Evolutionary conservation across 2,797 vertebrate species (phyloP).

Genomic region (Clarias pachynema): DNA sequence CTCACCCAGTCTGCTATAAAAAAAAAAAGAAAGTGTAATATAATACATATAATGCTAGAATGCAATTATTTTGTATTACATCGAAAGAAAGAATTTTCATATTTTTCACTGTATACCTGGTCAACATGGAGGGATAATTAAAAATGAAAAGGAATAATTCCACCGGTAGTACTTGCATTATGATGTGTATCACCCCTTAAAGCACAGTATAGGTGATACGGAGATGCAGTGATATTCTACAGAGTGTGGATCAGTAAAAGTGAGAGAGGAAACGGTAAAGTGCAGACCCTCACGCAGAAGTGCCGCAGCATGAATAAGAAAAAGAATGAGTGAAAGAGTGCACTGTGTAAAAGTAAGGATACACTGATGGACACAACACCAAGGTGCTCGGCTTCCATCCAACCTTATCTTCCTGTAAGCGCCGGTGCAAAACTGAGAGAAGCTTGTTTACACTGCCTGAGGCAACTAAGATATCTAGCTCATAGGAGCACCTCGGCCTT

Average conservation of each 20-base stretch:
- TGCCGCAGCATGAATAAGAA: conserved; percentile 5
- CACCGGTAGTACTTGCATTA: not conserved
- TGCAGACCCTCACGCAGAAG: not conserved
- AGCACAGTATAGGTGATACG: not conserved
- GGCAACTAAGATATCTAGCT: not conserved
- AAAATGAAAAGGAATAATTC: not conserved
- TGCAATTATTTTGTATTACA: conserved; percentile 27
- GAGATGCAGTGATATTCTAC: not conserved
- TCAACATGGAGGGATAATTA: conserved; percentile 3
- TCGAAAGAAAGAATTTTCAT: not conserved
- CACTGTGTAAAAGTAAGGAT: conserved; percentile 39
- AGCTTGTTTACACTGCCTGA: conserved; percentile 28
- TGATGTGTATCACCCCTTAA: not conserved
- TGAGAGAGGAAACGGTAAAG: not conserved
- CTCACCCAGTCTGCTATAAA: conserved; percentile 20
- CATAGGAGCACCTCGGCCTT: conserved; percentile 23
- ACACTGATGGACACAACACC: conserved; percentile 40
- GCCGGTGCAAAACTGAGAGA: conserved; percentile 18
- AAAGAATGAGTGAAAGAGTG: conserved; percentile 38
- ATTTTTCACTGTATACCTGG: not conserved
- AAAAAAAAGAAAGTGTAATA: conserved; percentile 2
- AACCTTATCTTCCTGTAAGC: not conserved
- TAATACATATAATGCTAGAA: conserved; percentile 11
- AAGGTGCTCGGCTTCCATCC: conserved; percentile 31
- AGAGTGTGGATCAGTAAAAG: conserved; percentile 4